A percentile compares a stretch with the other conserved stretches of the same genome.
Evolutionary conservation across 2,888 invertebrate genomes (phyloP).

Genomic region (Prosopocoilus inquinatus): DNA sequence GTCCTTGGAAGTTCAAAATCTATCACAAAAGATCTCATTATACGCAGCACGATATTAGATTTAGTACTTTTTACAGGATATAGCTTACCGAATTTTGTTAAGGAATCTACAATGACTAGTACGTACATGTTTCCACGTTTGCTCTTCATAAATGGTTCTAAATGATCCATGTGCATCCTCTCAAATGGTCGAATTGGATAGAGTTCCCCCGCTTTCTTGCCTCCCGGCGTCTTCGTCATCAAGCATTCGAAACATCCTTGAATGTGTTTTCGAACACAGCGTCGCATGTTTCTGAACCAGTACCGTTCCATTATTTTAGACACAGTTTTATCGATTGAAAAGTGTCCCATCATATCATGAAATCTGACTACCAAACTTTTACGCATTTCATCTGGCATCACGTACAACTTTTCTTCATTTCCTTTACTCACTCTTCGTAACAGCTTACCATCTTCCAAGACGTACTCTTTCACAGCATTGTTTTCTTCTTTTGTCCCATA

Average conservation of each 20-base stretch:
- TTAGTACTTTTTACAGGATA: conserved; percentile 14
- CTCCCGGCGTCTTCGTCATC: conserved; percentile 22
- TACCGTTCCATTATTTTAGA: conserved; percentile 5
- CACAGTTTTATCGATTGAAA: conserved; percentile 21
- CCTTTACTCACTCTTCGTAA: conserved; percentile 9
- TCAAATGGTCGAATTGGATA: conserved; percentile 25
- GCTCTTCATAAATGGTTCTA: conserved; percentile 25
- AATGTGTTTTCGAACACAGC: conserved; percentile 27
- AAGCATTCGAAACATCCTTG: conserved; percentile 29
- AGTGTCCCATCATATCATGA: conserved; percentile 24
- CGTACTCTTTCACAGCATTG: conserved; percentile 17
- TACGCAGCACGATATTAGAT: conserved; percentile 11
- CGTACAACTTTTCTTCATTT: conserved; percentile 18
- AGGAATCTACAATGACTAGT: conserved; percentile 23
- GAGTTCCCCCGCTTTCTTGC: conserved; percentile 21
- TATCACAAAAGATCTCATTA: conserved; percentile 23
- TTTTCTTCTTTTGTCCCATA: conserved; percentile 15
- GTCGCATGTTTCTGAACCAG: conserved; percentile 16
- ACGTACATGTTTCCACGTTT: conserved; percentile 18
- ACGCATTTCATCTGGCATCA: conserved; percentile 23
- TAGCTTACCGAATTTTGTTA: conserved; percentile 23
- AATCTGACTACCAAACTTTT: conserved; percentile 20
- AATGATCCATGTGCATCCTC: conserved; percentile 23
- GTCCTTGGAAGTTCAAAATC: conserved; percentile 23
- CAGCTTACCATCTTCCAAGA: conserved; percentile 13